Conservation (phyloP, 1,140 invertebrate species). For the Drosophila navojoa region DNA sequence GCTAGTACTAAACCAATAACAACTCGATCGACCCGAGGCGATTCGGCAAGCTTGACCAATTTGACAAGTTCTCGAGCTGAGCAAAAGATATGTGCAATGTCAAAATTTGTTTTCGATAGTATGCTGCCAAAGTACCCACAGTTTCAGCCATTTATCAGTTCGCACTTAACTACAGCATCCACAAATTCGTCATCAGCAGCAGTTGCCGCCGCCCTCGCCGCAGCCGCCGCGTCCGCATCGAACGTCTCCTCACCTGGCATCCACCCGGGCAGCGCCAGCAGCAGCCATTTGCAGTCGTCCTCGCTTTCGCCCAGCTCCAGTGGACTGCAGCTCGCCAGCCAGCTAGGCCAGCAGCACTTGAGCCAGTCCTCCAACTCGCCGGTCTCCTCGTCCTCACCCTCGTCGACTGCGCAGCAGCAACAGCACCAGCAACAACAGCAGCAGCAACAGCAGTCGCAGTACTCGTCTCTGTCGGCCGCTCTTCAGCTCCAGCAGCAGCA, state of each 20-base stretch:
- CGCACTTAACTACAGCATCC: constrained; percentile 85
- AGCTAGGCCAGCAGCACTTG: constrained; percentile 60
- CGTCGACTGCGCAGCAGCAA: constrained; percentile 58
- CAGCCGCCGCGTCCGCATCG: constrained; percentile 69
- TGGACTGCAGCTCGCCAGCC: constrained; percentile 45
- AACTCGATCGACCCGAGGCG: constrained; percentile 28
- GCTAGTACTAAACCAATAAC: constrained; percentile 19
- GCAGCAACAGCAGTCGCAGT: constrained; percentile 67
- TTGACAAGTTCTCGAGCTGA: constrained; percentile 59
- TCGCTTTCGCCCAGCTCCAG: constrained; percentile 71
- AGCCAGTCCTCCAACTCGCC: constrained; percentile 80
- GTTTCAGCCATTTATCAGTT: constrained; percentile 88
- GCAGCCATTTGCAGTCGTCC: constrained; percentile 83
- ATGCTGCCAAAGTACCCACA: constrained; percentile 97
- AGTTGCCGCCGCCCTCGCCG: constrained; percentile 84
- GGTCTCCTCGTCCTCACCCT: constrained; percentile 79
- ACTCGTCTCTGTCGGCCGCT: constrained; percentile 75
- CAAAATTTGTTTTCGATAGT: constrained; percentile 98
- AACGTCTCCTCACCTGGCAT: constrained; percentile 77
- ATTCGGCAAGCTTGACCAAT: constrained; percentile 36
- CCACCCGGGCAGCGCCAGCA: constrained; percentile 53
- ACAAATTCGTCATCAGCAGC: constrained; percentile 85
- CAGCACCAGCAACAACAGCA: constrained; percentile 56
- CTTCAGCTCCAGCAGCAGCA: constrained; percentile 79
- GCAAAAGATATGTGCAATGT: constrained; percentile 89